Conservation (phyloP, 2,113 vertebrate species). For the Candoia aspera region DNA sequence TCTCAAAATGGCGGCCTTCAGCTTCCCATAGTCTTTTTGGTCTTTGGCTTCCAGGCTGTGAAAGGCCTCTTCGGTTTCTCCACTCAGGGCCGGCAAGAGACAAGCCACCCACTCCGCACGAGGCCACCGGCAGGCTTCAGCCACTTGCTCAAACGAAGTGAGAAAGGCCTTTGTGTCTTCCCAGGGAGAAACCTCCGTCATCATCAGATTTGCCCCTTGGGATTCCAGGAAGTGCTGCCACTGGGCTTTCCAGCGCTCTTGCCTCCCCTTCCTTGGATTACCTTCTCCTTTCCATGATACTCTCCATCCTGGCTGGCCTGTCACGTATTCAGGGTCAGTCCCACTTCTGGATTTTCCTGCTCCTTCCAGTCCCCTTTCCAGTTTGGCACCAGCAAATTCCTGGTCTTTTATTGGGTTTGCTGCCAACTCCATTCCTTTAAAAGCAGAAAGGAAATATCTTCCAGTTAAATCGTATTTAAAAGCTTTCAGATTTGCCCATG, state of each 20-base stretch:
- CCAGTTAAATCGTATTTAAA: too few species aligned
- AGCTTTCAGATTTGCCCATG: too few species aligned
- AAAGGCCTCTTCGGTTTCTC: slow-evolving; percentile 12
- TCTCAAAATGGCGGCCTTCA: background rate
- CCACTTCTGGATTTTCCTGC: too few species aligned
- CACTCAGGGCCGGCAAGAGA: background rate
- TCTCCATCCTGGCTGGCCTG: background rate
- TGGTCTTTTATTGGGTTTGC: background rate
- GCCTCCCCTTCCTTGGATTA: background rate
- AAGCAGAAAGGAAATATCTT: too few species aligned
- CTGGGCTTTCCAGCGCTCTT: background rate
- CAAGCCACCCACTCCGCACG: background rate
- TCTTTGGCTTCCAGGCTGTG: background rate
- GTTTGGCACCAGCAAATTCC: background rate
- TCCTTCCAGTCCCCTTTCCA: background rate
- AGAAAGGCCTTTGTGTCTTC: background rate
- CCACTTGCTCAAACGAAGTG: slow-evolving; percentile 1
- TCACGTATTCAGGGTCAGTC: background rate
- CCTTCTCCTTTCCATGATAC: too few species aligned
- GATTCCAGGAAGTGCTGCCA: background rate
- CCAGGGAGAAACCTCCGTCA: background rate
- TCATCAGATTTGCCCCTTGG: too few species aligned
- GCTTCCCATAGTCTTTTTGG: background rate
- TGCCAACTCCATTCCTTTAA: background rate
- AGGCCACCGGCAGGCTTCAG: slow-evolving; percentile 16